Conservation (phyloP, 2,113 vertebrate species). For the Rhabdornis inornatus region DNA sequence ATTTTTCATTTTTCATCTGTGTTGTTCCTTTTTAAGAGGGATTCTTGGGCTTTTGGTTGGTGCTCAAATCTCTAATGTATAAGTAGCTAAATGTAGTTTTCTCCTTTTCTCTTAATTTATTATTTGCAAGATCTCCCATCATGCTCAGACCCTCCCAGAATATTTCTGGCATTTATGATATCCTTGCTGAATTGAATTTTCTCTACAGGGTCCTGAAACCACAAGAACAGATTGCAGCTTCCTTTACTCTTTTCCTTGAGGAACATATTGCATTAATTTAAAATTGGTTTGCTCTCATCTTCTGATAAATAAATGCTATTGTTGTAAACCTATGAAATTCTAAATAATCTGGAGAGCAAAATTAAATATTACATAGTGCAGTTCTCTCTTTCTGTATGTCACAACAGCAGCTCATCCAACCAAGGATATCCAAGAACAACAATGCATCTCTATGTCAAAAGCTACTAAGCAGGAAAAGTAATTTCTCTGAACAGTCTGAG, state of each 20-base stretch:
- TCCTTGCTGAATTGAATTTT: neutral
- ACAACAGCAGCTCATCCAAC: fast-evolving
- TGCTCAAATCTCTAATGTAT: neutral
- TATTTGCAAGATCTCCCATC: neutral
- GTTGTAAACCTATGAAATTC: neutral
- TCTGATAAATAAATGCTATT: neutral
- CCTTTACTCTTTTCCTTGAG: neutral
- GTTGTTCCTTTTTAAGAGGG: neutral
- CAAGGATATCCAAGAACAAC: neutral
- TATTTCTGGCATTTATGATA: neutral
- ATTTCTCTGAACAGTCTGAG: neutral
- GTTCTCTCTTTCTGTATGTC: neutral
- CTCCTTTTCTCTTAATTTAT: neutral
- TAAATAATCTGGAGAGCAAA: neutral
- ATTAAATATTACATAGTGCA: neutral
- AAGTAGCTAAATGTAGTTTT: neutral
- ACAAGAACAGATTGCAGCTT: neutral
- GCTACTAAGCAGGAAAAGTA: neutral
- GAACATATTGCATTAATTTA: neutral
- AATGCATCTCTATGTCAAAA: neutral
- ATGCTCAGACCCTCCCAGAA: neutral
- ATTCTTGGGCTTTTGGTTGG: neutral
- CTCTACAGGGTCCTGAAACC: neutral
- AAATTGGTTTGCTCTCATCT: neutral
- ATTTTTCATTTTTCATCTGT: neutral